Conservation (phyloP, 2,888 invertebrate genomes). For the Sarcophaga variegata region DNA sequence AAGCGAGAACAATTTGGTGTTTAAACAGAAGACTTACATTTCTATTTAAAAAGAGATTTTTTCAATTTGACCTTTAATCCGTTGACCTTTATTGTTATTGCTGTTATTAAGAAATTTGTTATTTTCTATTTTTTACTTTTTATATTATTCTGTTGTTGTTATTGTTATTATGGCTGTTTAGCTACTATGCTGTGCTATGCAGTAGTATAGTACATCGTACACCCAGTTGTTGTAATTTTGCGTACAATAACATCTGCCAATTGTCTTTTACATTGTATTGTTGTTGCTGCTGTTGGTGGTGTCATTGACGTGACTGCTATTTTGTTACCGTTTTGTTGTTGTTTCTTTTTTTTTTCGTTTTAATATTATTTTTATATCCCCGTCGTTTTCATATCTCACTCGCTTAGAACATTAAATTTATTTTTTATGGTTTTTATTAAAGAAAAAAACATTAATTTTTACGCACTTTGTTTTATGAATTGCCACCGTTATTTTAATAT, state of each 20-base stretch:
- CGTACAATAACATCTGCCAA: slow-evolving; percentile 58
- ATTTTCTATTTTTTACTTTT: slow-evolving; percentile 5
- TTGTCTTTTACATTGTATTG: slow-evolving; percentile 32
- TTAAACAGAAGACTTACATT: background rate
- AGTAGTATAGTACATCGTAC: background rate
- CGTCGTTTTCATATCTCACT: background rate
- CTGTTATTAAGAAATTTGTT: background rate
- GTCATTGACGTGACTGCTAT: background rate
- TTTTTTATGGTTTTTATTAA: slow-evolving; percentile 56
- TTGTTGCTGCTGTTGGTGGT: background rate
- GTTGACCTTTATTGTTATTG: slow-evolving; percentile 64
- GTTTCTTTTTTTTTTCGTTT: background rate
- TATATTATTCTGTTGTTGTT: background rate
- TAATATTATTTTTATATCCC: slow-evolving; percentile 15
- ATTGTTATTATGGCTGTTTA: background rate
- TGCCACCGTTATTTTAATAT: slow-evolving; percentile 16
- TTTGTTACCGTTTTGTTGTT: slow-evolving; percentile 21
- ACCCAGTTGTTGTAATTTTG: slow-evolving; percentile 7
- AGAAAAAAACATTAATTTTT: background rate
- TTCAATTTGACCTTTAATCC: slow-evolving; percentile 68
- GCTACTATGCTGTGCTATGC: background rate
- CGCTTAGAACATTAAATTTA: background rate
- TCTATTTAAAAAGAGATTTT: slow-evolving; percentile 23
- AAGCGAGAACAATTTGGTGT: background rate
- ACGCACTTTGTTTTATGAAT: slow-evolving; percentile 8